Conservation (phyloP, 2,888 invertebrate species). For the Campoletis raptor region DNA sequence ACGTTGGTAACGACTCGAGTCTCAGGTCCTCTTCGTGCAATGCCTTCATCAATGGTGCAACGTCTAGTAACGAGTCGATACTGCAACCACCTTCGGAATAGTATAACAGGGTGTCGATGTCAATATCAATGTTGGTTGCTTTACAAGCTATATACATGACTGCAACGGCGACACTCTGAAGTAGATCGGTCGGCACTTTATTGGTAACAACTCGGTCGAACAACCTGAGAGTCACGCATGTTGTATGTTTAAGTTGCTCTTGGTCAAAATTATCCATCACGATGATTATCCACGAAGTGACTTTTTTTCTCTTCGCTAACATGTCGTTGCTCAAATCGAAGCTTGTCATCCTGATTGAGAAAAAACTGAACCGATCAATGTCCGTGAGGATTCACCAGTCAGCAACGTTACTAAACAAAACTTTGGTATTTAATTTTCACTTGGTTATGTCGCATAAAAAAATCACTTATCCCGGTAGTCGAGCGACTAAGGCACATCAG, state of each 20-base stretch:
- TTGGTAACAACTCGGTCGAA: conserved; percentile 1
- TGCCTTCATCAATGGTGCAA: neutral
- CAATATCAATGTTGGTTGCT: neutral
- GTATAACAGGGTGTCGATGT: neutral
- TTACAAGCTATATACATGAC: neutral
- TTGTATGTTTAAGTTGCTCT: neutral
- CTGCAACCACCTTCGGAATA: neutral
- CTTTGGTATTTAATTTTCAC: neutral
- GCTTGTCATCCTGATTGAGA: neutral
- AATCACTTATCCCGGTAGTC: conserved; percentile 1
- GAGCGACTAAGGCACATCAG: neutral
- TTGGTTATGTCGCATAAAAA: neutral
- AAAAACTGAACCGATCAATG: neutral
- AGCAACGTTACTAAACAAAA: neutral
- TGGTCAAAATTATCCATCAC: neutral
- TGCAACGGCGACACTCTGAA: neutral
- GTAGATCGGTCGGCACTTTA: neutral
- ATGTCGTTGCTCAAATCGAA: neutral
- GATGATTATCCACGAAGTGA: neutral
- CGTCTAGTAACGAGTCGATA: neutral
- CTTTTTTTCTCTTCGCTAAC: neutral
- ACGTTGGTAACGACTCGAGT: neutral
- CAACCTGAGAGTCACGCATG: neutral
- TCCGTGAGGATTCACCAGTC: neutral
- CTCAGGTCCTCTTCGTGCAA: conserved; percentile 1